Percentiles rank a stretch among this genome's conserved stretches.
phyloP scores from a whole-genome alignment of 2,797 vertebrate species.

The Dryobates pubescens region DNA sequence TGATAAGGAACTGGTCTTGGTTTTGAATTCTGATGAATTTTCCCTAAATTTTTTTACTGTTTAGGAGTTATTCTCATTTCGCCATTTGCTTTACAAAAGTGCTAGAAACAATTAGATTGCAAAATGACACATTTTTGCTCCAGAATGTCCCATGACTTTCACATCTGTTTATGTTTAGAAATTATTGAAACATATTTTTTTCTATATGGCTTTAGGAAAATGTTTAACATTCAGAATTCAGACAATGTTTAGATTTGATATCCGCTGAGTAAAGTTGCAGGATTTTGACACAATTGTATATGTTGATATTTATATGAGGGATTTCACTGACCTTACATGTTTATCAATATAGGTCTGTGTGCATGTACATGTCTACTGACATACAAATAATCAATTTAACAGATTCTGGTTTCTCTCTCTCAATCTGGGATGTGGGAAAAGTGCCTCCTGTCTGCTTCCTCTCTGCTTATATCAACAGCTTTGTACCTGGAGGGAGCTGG shows the following conservation, averaged over 20 bases:
- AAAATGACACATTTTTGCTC: conserved; percentile 12
- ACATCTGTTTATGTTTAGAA: conserved; percentile 9
- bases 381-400: neutral
- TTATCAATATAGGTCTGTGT: neutral
- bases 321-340: neutral
- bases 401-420: conserved; percentile 8
- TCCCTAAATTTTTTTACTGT: conserved; percentile 23
- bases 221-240: conserved; percentile 4
- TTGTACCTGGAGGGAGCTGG: fast-evolving
- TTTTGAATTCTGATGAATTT: conserved; percentile 18
- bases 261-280: neutral
- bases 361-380: neutral
- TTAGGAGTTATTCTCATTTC: neutral
- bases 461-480: neutral
- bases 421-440: neutral
- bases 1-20: conserved; percentile 28
- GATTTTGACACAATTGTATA: neutral
- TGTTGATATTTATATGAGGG: neutral
- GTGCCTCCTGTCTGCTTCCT: neutral
- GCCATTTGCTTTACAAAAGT: conserved; percentile 7
- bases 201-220: conserved; percentile 18
- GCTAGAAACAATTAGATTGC: conserved; percentile 32
- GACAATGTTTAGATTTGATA: neutral
- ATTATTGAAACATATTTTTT: conserved; percentile 30
- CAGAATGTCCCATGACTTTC: neutral